Base-by-base conservation (phyloP, 2,113 vertebrate genomes). In the Forbesichthys agassizii region DNA sequence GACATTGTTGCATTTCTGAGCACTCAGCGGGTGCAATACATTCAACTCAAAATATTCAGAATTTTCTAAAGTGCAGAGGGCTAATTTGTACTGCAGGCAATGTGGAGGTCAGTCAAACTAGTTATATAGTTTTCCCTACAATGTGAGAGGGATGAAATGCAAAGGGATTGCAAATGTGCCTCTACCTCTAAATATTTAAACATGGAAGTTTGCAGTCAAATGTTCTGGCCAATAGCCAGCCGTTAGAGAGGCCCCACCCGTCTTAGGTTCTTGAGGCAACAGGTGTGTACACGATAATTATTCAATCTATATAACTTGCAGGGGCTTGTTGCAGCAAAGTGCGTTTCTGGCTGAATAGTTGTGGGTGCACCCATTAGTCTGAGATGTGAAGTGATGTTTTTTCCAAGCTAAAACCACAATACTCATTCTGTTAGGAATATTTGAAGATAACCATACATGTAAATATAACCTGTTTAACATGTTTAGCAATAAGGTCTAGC, bases 221-320 rank as follows among this genome's bases (percentile, higher is more conserved):
- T 57, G 10, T 14, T 5, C 49, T 20, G 75, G 71, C 74, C 84
- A 82, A 64, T 33, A 33, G 81, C 78, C 73, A 69, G 82, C 75
- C 64, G 79, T 85, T 66, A 20, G 48, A 52, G 1, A 49, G 1
- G 14, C 78, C 85, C 66, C 81, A 48, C 73, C 78, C 8, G 5
- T 4, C 14, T 13, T 47, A 53, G 55, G 65, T n/a, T 57, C 68
- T 73, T 61, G n/a, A 67, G 68, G 47, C 60, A 65, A 47, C 61
- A 54, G 51, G 49, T 56, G 54, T 9, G 56, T 80, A 81, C 62
- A 73, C 71, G 74, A 65, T 46, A 82, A 58, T 12, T 27, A 9
- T 14, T 80, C 48, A 59, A 48, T 18, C 5, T n/a, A 60, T 33
- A 18, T 1, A 71, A 75, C 84, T 48, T 87, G 84, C 73, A 48